Base-by-base conservation (phyloP, 2,888 invertebrate species). In the Tubulanus polymorphus region DNA sequence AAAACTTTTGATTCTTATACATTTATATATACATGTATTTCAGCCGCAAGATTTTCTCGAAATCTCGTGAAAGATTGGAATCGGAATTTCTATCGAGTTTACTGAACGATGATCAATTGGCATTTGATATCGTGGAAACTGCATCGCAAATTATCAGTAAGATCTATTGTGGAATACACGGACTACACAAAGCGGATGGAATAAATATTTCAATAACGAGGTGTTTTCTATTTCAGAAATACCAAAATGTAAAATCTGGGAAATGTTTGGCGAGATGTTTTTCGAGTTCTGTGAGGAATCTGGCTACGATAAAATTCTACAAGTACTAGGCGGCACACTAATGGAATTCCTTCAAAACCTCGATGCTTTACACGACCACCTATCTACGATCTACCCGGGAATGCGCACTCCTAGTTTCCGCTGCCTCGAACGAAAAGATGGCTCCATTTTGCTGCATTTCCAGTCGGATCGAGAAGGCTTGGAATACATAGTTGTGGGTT, bases 401-500 rank as follows among this genome's bases (percentile, higher is more conserved):
- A 69, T 70, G 52, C 73, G 53, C 37, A 74, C 69, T 54, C 96
- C 96, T 0, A 95, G 94, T 0, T 96, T 96, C 81, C 86, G 96
- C 20, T 96, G 95, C 79, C 63, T 72, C 59, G 69, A 69, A 41
- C 57, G 59, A 45, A 63, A 61, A 37, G 49, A 58, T 12, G 69
- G 68, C 1, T 59, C 59, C 41, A 64, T 68, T 2, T 65, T 94
- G 37, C 84, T 97, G 23, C 96, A 97, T 78, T 96, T 96, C 81
- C 96, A 96, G 80, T 94, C 95, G 0, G 93, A 94, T 68, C 85
- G 95, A 62, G 91, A 92, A 2, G 93, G 93, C 3, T 82, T 96
- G 66, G 93, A 96, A 76, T 89, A 93, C 71, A 95, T 96, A 73
- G 95, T 96, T 59, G 95, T 93, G 74, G 96, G 96, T 28, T 94